These are phyloP conservation scores for human DNA, from an alignment of 2,113 vertebrate genomes.

Conservation along the genomic window GRCh38 chr7:34902001-34902500, in stretches of 20 bases:
- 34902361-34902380: not conserved
- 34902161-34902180: not conserved
- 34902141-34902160: not conserved
- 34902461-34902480: not conserved
- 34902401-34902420: not conserved
- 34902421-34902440: not conserved
- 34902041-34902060: not conserved
- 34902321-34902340: not conserved
- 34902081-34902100: not conserved
- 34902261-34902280: not conserved
- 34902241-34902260: not conserved
- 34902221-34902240: not conserved
- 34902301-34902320: not conserved
- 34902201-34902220: not conserved
- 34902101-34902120: no score
- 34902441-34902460: not conserved
- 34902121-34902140: not conserved
- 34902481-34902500: not conserved
- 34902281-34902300: not conserved
- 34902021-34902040: not conserved
- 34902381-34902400: not conserved
- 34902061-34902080: accelerated
- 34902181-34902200: not conserved
- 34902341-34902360: not conserved
- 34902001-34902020: not conserved